Evolutionary conservation across 2,113 vertebrate species (phyloP), one percentile per base, ranked within the genome.

Genomic region (Tetrao urogallus): DNA sequence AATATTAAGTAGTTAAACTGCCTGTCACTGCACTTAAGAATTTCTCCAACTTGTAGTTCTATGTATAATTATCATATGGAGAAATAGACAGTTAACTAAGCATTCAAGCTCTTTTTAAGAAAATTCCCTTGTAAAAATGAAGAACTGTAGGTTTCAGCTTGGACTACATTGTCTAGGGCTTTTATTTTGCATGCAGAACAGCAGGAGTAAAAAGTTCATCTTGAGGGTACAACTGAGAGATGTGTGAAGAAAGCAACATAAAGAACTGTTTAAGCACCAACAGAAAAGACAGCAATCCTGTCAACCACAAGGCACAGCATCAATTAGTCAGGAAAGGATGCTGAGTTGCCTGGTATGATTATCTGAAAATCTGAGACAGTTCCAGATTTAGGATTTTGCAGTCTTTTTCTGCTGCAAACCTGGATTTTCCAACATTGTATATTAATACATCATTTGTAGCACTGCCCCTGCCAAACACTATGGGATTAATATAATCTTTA

Each of bases 351-450:
- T 72, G 69, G 74, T 57, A 25, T 40, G 47, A 30, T 28, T 56
- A 67, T 40, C 72, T 79, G 27, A 75, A 56, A 82, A 43, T 27
- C 38, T 81, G 69, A 80, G 36, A 64, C 69, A 64, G 32, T 76
- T 69, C 19, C 42, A 54, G 83, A 80, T 60, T 38, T 54, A 67
- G 65, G n/a, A 48, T 93, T 87, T 92, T 87, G 64, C 78, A 93
- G 83, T 92, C 58, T 64, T 69, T 80, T 56, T 67, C 42, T 83
- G n/a, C 60, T 72, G 82, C 87, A 87, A 92, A 25, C 18, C 58
- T 71, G 60, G 78, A 43, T 72, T 92, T 92, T 92, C 78, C 78
- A 58, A 42, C 30, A 11, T 15, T 16, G 42, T 67, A 5, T 47
- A 47, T 60, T 65, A 70, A 34, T 43, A 87, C 4, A 2, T 93